Evolutionary conservation across 2,113 vertebrate species (phyloP).

Genomic region (Plecotus auritus): DNA sequence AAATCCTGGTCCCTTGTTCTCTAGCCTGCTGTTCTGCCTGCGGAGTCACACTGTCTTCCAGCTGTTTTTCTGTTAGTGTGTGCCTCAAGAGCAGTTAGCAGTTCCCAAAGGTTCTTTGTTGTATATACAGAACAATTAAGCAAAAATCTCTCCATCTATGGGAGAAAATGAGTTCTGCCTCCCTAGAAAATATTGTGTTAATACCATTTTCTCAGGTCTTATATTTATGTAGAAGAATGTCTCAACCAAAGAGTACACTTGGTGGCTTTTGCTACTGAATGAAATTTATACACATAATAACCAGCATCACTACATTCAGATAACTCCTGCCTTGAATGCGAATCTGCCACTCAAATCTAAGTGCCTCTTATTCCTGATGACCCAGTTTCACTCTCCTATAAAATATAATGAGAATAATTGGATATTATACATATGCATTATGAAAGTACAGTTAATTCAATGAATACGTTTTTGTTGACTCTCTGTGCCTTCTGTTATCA

Average conservation of each 20-base stretch:
- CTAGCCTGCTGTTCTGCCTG: constrained; percentile 53
- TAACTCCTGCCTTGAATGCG: background rate
- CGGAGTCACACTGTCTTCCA: constrained; percentile 40
- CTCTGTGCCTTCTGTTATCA: background rate
- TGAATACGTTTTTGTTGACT: background rate
- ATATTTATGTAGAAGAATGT: background rate
- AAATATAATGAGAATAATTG: background rate
- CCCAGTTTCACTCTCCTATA: background rate
- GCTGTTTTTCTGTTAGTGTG: constrained; percentile 47
- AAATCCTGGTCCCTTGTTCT: constrained; percentile 45
- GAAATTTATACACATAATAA: background rate
- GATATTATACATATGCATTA: background rate
- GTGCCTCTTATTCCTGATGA: background rate
- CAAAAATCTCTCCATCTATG: background rate
- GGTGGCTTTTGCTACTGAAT: background rate
- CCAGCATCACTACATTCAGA: background rate
- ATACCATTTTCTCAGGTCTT: background rate
- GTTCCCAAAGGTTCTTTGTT: constrained; percentile 35
- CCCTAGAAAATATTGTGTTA: background rate
- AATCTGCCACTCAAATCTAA: background rate
- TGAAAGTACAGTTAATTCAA: background rate
- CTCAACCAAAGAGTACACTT: background rate
- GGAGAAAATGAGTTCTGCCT: constrained; percentile 36
- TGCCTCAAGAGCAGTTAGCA: constrained; percentile 21
- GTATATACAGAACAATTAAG: constrained; percentile 54